Conservation (phyloP, 2,113 vertebrate genomes). For the Himantopus leucocephalus region DNA sequence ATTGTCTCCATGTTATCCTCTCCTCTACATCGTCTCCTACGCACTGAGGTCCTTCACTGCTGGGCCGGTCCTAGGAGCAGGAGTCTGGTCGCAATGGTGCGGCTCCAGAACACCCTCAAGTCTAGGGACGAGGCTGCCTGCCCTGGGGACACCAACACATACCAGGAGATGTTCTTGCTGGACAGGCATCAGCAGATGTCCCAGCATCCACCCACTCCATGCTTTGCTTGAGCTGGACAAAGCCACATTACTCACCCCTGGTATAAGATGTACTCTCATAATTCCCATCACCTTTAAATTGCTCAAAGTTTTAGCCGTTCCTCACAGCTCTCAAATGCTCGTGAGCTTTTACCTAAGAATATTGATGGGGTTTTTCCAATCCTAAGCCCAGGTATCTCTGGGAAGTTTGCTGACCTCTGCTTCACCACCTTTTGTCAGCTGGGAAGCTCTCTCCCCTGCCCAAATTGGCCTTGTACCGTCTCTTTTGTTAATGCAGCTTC, state of each 20-base stretch:
- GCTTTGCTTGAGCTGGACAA: neutral
- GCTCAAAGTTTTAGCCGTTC: neutral
- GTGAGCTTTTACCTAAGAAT: neutral
- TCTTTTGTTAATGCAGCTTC: neutral
- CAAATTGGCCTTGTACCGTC: neutral
- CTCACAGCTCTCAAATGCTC: neutral
- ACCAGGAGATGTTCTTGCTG: neutral
- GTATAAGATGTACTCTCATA: neutral
- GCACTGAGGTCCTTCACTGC: neutral
- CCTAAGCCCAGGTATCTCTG: neutral
- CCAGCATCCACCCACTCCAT: neutral
- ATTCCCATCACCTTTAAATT: neutral
- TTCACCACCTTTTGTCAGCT: neutral
- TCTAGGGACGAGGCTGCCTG: neutral
- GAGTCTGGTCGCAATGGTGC: neutral
- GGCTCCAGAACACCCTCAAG: neutral
- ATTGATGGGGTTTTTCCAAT: neutral
- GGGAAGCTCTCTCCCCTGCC: neutral
- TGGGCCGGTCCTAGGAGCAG: rapidly evolving
- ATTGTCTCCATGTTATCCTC: neutral
- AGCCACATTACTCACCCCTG: neutral
- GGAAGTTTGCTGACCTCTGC: neutral
- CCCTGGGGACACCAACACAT: neutral
- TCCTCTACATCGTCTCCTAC: neutral
- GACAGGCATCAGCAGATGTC: neutral